Base-by-base conservation (phyloP, 2,113 vertebrate genomes). In the Ptilonorhynchus violaceus region DNA sequence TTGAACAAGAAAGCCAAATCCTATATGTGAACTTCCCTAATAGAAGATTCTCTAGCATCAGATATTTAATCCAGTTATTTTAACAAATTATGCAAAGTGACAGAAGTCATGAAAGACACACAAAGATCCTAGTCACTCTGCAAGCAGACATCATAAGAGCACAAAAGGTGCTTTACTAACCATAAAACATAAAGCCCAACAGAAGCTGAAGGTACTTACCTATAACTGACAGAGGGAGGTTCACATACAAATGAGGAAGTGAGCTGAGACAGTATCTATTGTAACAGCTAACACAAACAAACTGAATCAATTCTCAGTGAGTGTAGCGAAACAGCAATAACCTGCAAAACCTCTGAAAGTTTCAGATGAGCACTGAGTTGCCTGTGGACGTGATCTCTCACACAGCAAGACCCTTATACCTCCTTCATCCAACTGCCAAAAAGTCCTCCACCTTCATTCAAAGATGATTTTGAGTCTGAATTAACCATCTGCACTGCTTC, bases 331-430 rank as follows among this genome's bases (percentile, higher is more conserved):
- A 56, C 2, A 59, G 37, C 11, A 77, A 46, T 13, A 88, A 75
- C 22, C 21, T 25, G 5, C 24, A 44, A 69, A 67, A 7, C 4
- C 21, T 28, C 47, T 18, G 7, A 0, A 74, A 46, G 13, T 39
- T 53, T 11, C 53, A 59, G 59, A 60, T 11, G n/a, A 83, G 66
- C 13, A 21, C 50, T 49, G 22, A 59, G 67, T n/a, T 87, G 78
- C 49, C 37, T 55, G 59, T 23, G 30, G 56, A 81, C 0, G 2
- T 30, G 39, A 37, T 7, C 14, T 25, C 53, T 67, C 78, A 9
- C 2, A 7, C 0, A 50, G 23, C 66, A 89, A 56, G 33, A n/a
- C 33, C 13, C 21, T 13, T 5, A 13, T 0, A 25, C 15, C 21
- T 60, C 74, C 49, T 33, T 69, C 59, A 74, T 27, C 21, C 52